Base-by-base conservation (phyloP, 1,140 invertebrate species). In the Drosophila carrolli region DNA sequence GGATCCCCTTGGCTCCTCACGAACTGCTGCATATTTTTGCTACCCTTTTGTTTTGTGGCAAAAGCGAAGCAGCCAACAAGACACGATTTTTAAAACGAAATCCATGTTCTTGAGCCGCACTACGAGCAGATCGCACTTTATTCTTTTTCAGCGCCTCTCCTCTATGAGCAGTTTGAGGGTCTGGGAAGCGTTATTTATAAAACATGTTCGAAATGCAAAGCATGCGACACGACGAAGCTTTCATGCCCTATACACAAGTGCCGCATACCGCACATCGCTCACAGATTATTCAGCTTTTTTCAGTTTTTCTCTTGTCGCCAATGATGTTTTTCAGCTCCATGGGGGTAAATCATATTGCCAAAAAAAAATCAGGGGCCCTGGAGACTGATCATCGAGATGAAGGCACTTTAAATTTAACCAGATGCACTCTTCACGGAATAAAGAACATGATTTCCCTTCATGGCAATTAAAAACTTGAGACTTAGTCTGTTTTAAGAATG, bases 71-170 rank as follows among this genome's bases (percentile, higher is more conserved):
- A 77, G 84, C 77, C 79, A 88, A 88, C 83, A 86, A 86, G 82
- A 86, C 82, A 86, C 82, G 82, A 86, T 86, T 86, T 86, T 83
- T 88, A 88, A 88, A 86, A 86, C 79, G 82, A 86, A 86, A 86
- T 88, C 83, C 82, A 88, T 86, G 82, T 86, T 86, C 84, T 78
- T 73, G 80, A 61, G 71, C 67, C 67, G 77, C 78, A 60, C 57
- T 50, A 59, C 75, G 50, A 63, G 41, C 72, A 65, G 76, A 75
- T 84, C 80, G 75, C 79, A 82, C 79, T 82, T 75, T 80, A 75
- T 43, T 62, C 54, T 76, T 46, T 29, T 61, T 50, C 14, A n/a
- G 23, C 38, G 10, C 54, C 54, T 11, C 54, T 16, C 66, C 38
- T 60, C 55, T 54, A 67, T 53, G 68, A 67, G 74, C 48, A 80